Percentiles rank a stretch among this genome's conserved stretches.
Evolutionary conservation across 2,888 invertebrate species (phyloP).

Genomic region (Chalcis sispes): DNA sequence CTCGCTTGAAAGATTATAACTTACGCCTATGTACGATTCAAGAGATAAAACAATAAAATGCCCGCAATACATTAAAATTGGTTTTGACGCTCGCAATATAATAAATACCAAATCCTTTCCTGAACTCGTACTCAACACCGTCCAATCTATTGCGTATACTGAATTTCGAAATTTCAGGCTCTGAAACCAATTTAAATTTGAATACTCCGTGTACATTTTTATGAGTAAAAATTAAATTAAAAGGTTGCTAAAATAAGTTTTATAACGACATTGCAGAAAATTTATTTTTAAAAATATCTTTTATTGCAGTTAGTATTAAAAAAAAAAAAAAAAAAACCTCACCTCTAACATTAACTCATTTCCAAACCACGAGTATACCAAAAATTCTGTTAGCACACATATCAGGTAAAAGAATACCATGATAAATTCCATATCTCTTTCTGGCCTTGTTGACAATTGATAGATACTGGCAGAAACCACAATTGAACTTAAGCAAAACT

Average conservation of each 20-base stretch:
- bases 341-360: conserved; percentile 37
- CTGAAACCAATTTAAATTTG: background rate
- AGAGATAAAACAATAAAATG: conserved; percentile 36
- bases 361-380: conserved; percentile 40
- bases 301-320: background rate
- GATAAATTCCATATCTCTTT: conserved; percentile 31
- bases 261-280: no score
- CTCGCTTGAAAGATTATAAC: conserved; percentile 14
- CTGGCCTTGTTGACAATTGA: conserved; percentile 28
- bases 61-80: conserved; percentile 30
- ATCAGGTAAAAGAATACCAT: conserved; percentile 34
- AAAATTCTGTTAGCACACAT: conserved; percentile 36
- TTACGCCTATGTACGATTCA: conserved; percentile 39
- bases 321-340: background rate
- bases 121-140: background rate
- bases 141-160: conserved; percentile 29
- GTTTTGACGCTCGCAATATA: conserved; percentile 26
- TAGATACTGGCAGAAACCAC: conserved; percentile 37
- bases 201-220: no score
- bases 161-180: conserved; percentile 25
- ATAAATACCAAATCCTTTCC: conserved; percentile 20
- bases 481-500: conserved; percentile 34
- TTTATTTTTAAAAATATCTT: no score
- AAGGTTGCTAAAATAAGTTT: no score
- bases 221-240: no score